Evolutionary conservation across 2,113 vertebrate species (phyloP).

Genomic region (Coturnix japonica): DNA sequence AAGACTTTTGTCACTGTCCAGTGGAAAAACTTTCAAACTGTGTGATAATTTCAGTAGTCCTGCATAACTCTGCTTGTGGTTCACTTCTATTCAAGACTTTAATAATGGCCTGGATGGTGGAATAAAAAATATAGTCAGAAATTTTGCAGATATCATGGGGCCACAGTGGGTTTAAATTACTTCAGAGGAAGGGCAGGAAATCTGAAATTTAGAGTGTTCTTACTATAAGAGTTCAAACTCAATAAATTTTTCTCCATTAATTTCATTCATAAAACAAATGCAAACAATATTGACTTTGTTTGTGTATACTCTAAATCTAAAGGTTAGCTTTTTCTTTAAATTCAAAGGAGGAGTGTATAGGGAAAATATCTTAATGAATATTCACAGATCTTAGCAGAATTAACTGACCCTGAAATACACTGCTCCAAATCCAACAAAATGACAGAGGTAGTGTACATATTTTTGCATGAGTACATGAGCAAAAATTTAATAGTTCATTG

Average conservation of each 20-base stretch:
- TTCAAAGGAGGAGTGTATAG: accelerated
- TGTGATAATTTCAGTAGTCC: background rate
- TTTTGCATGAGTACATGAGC: background rate
- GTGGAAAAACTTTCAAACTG: background rate
- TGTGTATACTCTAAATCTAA: background rate
- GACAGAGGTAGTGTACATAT: background rate
- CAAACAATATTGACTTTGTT: background rate
- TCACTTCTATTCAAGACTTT: background rate
- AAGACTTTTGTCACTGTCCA: background rate
- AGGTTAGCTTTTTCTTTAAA: background rate
- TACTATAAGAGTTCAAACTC: background rate
- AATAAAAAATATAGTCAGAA: background rate
- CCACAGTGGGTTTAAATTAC: background rate
- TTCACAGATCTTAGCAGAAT: background rate
- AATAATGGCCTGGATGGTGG: background rate
- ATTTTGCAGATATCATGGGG: background rate
- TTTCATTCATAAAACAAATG: background rate
- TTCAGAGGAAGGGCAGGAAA: background rate
- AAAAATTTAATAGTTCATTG: background rate
- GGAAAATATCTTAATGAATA: background rate
- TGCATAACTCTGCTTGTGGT: background rate
- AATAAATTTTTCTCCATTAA: background rate
- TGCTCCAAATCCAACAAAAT: background rate
- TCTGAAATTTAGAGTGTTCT: background rate
- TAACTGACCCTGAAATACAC: background rate